Conservation (phyloP, 2,797 vertebrate species). For the Gallinago stenura region DNA sequence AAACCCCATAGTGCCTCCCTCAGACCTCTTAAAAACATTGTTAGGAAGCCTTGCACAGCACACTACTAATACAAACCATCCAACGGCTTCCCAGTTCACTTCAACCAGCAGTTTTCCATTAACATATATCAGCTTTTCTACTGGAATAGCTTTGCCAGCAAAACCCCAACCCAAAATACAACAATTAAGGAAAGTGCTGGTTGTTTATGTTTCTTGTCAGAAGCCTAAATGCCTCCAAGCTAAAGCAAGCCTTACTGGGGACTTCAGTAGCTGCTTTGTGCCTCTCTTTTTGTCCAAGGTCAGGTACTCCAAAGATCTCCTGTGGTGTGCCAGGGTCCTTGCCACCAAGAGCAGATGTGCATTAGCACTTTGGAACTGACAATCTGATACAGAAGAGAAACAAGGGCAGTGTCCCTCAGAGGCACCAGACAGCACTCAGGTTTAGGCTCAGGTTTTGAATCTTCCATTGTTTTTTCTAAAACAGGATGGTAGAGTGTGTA, state of each 20-base stretch:
- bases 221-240: neutral
- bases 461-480: neutral
- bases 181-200: fast-evolving
- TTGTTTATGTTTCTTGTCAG: neutral
- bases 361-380: neutral
- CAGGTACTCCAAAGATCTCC: neutral
- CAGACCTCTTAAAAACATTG: neutral
- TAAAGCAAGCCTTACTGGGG: neutral
- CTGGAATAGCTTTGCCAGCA: neutral
- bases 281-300: neutral
- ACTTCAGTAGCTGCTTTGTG: neutral
- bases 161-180: neutral
- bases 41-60: neutral
- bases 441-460: neutral
- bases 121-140: neutral
- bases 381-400: neutral
- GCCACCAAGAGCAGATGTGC: neutral
- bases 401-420: neutral
- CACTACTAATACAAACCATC: neutral
- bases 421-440: neutral
- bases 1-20: neutral
- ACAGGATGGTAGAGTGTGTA: neutral
- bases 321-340: neutral
- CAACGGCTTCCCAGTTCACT: neutral
- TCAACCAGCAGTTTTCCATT: neutral